Base-by-base conservation (phyloP, 1,140 invertebrate species). In the Chrysopa pallens region DNA sequence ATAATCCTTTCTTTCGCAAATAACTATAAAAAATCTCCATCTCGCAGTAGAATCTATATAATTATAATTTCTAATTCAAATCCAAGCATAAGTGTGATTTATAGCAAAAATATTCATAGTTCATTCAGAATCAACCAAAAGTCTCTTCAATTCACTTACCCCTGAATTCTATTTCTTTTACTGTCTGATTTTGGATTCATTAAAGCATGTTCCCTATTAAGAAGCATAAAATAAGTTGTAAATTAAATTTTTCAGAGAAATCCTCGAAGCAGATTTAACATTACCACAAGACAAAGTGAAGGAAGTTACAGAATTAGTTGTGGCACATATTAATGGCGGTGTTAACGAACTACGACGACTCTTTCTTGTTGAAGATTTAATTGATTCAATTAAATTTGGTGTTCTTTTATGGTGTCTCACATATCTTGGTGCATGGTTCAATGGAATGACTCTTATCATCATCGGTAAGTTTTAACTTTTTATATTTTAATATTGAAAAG, bases 381-480 rank as follows among this genome's bases (percentile, higher is more conserved):
- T 96, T 43, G 92, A 97, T 66, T 95, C 92, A 36, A 75, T 89
- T 52, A 89, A 95, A 73, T 96, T 96, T 66, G 87, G 78, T 51
- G 74, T 92, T 46, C 65, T 90, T 48, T 70, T 96, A 54, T 97
- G 92, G 90, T 81, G 81, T 54, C 72, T 96, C 58, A 97, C 93
- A 27, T 97, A 96, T 62, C 72, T 97, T 52, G 93, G 93, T 51
- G 78, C 88, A 52, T 94, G 88, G 85, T 97, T 98, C 73, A 97
- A 96, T 68, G 92, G 92, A 59, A 85, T 97, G 76, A 95, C 91
- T 50, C 74, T 96, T 51, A 76, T 96, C 56, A 95, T 95, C 55
- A 73, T 95, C 56, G 82, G 88, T 93, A 62, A 68, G 69, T 23
- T 23, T 2, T 23, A 23, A 23, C n/a, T 23, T 23, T 23, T 23